phyloP scores from a whole-genome alignment of 2,888 invertebrate species.

The Chaetogeoica ovagalla region DNA sequence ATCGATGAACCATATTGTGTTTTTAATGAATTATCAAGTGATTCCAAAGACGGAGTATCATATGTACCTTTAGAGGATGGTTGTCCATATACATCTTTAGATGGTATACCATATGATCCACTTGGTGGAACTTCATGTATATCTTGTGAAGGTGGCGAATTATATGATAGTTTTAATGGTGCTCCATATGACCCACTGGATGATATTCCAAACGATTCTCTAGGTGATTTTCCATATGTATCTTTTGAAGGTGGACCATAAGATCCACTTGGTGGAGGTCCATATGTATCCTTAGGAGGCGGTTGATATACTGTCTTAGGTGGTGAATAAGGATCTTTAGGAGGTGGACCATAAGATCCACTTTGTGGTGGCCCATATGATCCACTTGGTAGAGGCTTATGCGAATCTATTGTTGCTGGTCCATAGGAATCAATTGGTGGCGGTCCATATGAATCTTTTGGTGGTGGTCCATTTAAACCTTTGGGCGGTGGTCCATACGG shows the following conservation, averaged over 20 bases:
- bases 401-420: conserved; percentile 59
- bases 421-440: conserved; percentile 59
- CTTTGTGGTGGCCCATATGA: conserved; percentile 58
- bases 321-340: conserved; percentile 58
- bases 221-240: conserved; percentile 52
- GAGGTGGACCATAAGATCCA: conserved; percentile 58
- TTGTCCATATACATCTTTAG: too few relatives aligned
- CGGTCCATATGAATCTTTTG: conserved; percentile 57
- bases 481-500: conserved; percentile 56
- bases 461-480: conserved; percentile 57
- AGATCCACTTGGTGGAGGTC: conserved; percentile 54
- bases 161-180: conserved; percentile 59
- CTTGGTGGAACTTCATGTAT: conserved; percentile 57
- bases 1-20: conserved; percentile 58
- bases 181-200: conserved; percentile 58
- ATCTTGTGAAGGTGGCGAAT: conserved; percentile 60
- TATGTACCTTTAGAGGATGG: conserved; percentile 55
- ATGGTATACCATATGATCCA: too few relatives aligned
- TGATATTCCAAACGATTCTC: conserved; percentile 45
- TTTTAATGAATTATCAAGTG: conserved; percentile 59
- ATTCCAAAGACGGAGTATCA: conserved; percentile 59
- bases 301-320: conserved; percentile 57
- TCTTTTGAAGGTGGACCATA: conserved; percentile 54
- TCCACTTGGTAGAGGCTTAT: conserved; percentile 59
- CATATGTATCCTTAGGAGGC: conserved; percentile 59